phyloP scores from a whole-genome alignment of 2,888 invertebrate genomes.

The Pheosia tremula region DNA sequence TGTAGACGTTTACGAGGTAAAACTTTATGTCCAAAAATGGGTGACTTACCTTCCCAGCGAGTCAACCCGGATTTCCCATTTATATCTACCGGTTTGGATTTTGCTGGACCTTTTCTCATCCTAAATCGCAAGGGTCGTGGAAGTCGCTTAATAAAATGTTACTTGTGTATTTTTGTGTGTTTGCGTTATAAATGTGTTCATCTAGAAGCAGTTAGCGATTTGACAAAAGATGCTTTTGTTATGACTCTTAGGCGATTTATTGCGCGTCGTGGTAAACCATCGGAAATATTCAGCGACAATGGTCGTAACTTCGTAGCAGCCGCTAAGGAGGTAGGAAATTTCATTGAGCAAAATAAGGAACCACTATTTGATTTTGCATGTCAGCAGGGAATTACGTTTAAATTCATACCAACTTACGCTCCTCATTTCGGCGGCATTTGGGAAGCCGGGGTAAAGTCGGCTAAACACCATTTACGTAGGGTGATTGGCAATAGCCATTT shows the following conservation, averaged over 20 bases:
- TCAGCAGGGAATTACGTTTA: slow-evolving; percentile 9
- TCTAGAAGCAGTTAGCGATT: slow-evolving; percentile 9
- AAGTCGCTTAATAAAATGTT: slow-evolving; percentile 10
- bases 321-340: slow-evolving; percentile 7
- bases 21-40: slow-evolving; percentile 15
- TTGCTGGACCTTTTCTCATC: slow-evolving; percentile 17
- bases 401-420: slow-evolving; percentile 12
- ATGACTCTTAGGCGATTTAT: slow-evolving; percentile 12
- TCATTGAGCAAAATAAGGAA: neutral
- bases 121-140: slow-evolving; percentile 14
- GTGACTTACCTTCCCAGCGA: slow-evolving; percentile 9
- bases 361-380: slow-evolving; percentile 13
- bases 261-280: slow-evolving; percentile 13
- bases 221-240: slow-evolving; percentile 12
- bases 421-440: slow-evolving; percentile 13
- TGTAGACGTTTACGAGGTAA: slow-evolving; percentile 11
- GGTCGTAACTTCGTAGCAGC: slow-evolving; percentile 12
- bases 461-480: too few species aligned
- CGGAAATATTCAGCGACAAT: slow-evolving; percentile 15
- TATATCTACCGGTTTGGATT: slow-evolving; percentile 14
- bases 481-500: slow-evolving; percentile 11
- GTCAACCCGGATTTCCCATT: slow-evolving; percentile 13
- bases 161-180: slow-evolving; percentile 15
- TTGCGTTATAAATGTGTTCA: slow-evolving; percentile 14
- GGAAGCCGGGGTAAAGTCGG: too few species aligned